Evolutionary conservation across 1,140 invertebrate genomes (phyloP).

Genomic region (Spodoptera litura): DNA sequence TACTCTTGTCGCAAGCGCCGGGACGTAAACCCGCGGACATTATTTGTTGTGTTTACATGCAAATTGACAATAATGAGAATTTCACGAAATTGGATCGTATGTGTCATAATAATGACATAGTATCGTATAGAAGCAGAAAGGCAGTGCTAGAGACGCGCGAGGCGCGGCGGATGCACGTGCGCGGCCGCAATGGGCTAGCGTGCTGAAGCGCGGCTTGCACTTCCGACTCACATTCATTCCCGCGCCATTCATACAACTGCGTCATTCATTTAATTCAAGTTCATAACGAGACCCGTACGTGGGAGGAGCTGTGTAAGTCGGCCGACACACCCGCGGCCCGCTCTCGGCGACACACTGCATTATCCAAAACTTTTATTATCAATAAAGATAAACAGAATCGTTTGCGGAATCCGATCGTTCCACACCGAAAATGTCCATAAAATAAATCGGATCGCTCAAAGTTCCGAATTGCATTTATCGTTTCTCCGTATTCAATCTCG

Average conservation of each 20-base stretch:
- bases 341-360: slow-evolving; percentile 45
- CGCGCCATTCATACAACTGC: slow-evolving; percentile 82
- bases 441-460: slow-evolving; percentile 74
- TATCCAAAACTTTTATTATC: slow-evolving; percentile 68
- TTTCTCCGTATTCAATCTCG: slow-evolving; percentile 72
- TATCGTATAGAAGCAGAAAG: background rate
- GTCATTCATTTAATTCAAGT: slow-evolving; percentile 84
- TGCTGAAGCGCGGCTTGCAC: slow-evolving; percentile 74
- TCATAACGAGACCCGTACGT: slow-evolving; percentile 78
- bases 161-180: slow-evolving; percentile 74
- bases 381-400: slow-evolving; percentile 68
- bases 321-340: slow-evolving; percentile 54
- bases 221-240: slow-evolving; percentile 81
- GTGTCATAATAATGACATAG: background rate
- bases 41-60: slow-evolving; percentile 29
- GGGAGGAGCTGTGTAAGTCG: slow-evolving; percentile 67
- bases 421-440: slow-evolving; percentile 64
- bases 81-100: slow-evolving; percentile 2
- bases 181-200: slow-evolving; percentile 67
- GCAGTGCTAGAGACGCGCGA: background rate
- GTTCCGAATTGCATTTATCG: slow-evolving; percentile 66
- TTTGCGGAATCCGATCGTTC: slow-evolving; percentile 53
- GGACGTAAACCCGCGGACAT: slow-evolving; percentile 39
- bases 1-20: slow-evolving; percentile 50
- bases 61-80: background rate